Percentiles rank a stretch among this genome's conserved stretches.
Conservation (phyloP, 2,888 invertebrate species). For the Antheraea assamensis region DNA sequence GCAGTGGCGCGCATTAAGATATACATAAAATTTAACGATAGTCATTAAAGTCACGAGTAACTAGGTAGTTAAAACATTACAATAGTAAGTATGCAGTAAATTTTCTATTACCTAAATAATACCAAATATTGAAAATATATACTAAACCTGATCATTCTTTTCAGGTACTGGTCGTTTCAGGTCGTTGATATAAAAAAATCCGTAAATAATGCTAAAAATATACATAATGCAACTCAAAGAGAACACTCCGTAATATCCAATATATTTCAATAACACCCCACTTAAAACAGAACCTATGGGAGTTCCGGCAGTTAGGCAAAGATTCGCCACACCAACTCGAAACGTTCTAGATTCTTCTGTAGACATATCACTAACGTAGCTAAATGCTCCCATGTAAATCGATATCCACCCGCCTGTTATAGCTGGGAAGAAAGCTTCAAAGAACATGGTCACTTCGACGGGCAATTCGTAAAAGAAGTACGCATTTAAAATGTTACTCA, state of each 20-base stretch:
- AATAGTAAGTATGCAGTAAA: too few species aligned
- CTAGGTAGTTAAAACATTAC: too few species aligned
- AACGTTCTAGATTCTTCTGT: conserved; percentile 80
- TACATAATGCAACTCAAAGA: conserved; percentile 66
- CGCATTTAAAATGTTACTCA: conserved; percentile 77
- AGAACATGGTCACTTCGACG: conserved; percentile 75
- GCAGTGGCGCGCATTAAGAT: too few species aligned
- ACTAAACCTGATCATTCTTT: conserved; percentile 46
- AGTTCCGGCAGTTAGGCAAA: conserved; percentile 67
- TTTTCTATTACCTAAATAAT: background rate
- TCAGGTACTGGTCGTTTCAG: conserved; percentile 46
- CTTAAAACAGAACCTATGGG: conserved; percentile 71
- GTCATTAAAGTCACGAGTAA: background rate
- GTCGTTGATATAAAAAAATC: conserved; percentile 67
- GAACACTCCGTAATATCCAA: conserved; percentile 80
- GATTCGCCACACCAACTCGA: conserved; percentile 80
- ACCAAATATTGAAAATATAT: conserved; percentile 13
- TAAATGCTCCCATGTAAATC: conserved; percentile 81
- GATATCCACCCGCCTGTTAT: conserved; percentile 81
- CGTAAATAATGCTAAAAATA: conserved; percentile 68
- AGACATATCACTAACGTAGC: conserved; percentile 83
- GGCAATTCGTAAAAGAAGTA: conserved; percentile 80
- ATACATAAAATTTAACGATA: background rate
- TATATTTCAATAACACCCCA: conserved; percentile 62
- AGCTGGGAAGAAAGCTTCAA: conserved; percentile 78